Evolutionary conservation across 2,113 vertebrate species (phyloP).

Genomic region (Vulpes ferrilata): DNA sequence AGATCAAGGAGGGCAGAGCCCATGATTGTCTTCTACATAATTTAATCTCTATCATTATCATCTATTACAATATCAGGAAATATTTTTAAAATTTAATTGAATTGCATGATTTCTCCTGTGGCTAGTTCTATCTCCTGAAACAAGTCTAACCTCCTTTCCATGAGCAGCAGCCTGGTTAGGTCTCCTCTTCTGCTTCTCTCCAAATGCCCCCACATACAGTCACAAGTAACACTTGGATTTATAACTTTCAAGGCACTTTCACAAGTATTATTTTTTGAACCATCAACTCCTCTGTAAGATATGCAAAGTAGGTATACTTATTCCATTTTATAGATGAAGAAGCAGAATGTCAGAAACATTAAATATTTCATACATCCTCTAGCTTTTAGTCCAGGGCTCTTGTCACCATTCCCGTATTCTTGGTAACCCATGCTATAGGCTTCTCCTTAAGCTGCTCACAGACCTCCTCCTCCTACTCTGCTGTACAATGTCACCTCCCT

Average conservation of each 20-base stretch:
- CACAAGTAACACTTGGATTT: not conserved
- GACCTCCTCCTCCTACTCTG: too few species aligned
- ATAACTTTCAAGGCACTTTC: not conserved
- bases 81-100: not conserved
- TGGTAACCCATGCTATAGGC: accelerated
- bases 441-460: not conserved
- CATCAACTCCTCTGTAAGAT: not conserved
- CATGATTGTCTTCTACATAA: not conserved
- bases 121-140: not conserved
- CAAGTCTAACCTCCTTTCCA: not conserved
- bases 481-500: not conserved
- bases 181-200: not conserved
- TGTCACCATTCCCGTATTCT: not conserved
- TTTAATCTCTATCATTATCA: not conserved
- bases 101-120: not conserved
- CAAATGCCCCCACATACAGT: not conserved
- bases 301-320: not conserved
- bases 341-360: constrained; percentile 23
- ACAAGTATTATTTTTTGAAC: not conserved
- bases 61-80: not conserved
- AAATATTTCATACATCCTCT: not conserved
- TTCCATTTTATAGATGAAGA: not conserved
- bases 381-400: not conserved
- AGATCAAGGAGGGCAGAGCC: not conserved
- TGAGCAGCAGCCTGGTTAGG: not conserved